These are phyloP conservation scores for Holothuria glaberrima DNA, from an alignment of 35 echinoderm and acorn worm species.

Conservation along the genomic window DNA sequence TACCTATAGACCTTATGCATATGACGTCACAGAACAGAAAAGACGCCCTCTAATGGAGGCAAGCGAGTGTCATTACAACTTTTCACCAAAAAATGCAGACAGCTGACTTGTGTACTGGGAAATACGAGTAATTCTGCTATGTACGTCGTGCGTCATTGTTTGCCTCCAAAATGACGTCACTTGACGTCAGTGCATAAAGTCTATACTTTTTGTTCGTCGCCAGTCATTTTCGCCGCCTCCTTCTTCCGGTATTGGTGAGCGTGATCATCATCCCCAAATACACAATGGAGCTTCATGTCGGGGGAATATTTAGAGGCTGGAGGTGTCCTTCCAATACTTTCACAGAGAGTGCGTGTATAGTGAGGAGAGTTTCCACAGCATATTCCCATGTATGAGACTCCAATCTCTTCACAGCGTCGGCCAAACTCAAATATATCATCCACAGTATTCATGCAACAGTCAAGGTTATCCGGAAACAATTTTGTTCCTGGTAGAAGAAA, in stretches of 20 bases:
- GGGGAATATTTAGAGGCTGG: constrained; percentile 71
- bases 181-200: too few relatives aligned
- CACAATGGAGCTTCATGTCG: constrained; percentile 71
- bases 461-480: constrained; percentile 67
- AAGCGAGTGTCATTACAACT: too few relatives aligned
- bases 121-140: too few relatives aligned
- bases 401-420: constrained; percentile 70
- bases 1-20: too few relatives aligned
- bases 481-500: constrained; percentile 53
- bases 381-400: constrained; percentile 84
- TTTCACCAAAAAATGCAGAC: too few relatives aligned
- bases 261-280: constrained; percentile 69
- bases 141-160: too few relatives aligned
- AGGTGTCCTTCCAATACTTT: constrained; percentile 79
- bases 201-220: too few relatives aligned
- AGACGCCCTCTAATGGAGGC: too few relatives aligned
- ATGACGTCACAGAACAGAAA: too few relatives aligned
- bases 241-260: constrained; percentile 1
- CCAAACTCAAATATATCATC: constrained; percentile 75
- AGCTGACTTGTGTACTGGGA: too few relatives aligned
- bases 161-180: too few relatives aligned
- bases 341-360: constrained; percentile 80
- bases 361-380: constrained; percentile 93
- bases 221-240: background rate
- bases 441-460: constrained; percentile 56